These are phyloP conservation scores for Sebastes ruberrimus DNA, from an alignment of 2,797 vertebrate genomes.

Conservation along the genomic window DNA sequence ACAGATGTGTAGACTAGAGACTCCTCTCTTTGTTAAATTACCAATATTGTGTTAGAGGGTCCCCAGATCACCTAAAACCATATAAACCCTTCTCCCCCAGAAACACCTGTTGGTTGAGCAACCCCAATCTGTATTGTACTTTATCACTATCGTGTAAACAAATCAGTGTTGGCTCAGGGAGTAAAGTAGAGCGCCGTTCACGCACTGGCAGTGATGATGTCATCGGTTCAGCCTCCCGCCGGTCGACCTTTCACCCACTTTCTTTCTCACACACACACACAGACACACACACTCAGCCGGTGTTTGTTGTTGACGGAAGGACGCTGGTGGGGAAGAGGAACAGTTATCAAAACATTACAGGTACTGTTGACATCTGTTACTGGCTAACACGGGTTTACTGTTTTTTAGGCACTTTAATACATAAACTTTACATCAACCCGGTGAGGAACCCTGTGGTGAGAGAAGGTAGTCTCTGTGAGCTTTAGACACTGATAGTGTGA, in stretches of 20 bases:
- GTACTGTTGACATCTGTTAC: neutral
- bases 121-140: neutral
- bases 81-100: neutral
- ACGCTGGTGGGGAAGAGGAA: neutral
- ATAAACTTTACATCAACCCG: neutral
- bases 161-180: neutral
- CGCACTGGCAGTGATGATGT: constrained; percentile 14
- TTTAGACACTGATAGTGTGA: too few relatives aligned
- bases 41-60: neutral
- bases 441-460: too few relatives aligned
- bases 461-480: neutral
- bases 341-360: neutral
- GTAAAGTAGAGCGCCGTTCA: neutral
- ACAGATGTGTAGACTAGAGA: too few relatives aligned
- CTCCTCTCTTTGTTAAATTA: too few relatives aligned
- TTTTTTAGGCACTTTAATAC: neutral
- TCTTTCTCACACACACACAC: neutral
- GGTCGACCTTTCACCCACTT: constrained; percentile 70
- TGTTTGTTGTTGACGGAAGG: constrained; percentile 29
- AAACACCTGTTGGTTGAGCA: neutral
- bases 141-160: neutral
- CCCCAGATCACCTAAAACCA: neutral
- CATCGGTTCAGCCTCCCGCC: constrained; percentile 1
- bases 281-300: neutral
- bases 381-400: neutral